phyloP scores from a whole-genome alignment of 1,140 invertebrate species.

The Drosophila nebulosa region DNA sequence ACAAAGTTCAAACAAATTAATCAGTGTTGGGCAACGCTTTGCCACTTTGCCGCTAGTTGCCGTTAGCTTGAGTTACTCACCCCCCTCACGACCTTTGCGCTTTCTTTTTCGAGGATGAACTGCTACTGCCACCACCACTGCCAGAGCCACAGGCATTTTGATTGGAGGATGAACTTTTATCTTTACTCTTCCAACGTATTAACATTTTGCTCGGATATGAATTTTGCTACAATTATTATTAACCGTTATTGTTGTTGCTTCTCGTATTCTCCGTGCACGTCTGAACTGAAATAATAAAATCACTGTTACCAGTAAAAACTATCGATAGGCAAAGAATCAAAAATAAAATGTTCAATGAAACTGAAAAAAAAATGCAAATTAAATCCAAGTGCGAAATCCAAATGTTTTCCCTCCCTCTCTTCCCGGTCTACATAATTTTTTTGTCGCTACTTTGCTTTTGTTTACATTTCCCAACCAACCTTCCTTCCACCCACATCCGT shows the following conservation, averaged over 20 bases:
- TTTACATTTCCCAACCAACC: slow-evolving; percentile 47
- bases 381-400: too few relatives aligned
- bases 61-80: slow-evolving; percentile 25
- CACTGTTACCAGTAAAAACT: too few relatives aligned
- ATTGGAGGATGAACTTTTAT: slow-evolving; percentile 82
- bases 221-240: not conserved
- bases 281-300: too few relatives aligned
- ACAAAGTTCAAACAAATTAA: not conserved
- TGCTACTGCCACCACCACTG: slow-evolving; percentile 45
- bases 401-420: not conserved
- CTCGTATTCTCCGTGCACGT: too few relatives aligned
- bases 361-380: too few relatives aligned
- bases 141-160: slow-evolving; percentile 45
- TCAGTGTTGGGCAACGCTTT: not conserved
- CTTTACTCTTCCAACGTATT: slow-evolving; percentile 84
- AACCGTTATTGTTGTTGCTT: too few relatives aligned
- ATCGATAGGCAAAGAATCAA: too few relatives aligned
- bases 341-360: too few relatives aligned
- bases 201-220: slow-evolving; percentile 77
- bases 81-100: slow-evolving; percentile 83
- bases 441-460: slow-evolving; percentile 21
- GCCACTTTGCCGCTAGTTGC: too few relatives aligned
- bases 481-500: slow-evolving; percentile 21
- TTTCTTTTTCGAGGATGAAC: slow-evolving; percentile 83
- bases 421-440: not conserved